phyloP scores from a whole-genome alignment of 1,140 invertebrate species.

The Lucilia sericata region DNA sequence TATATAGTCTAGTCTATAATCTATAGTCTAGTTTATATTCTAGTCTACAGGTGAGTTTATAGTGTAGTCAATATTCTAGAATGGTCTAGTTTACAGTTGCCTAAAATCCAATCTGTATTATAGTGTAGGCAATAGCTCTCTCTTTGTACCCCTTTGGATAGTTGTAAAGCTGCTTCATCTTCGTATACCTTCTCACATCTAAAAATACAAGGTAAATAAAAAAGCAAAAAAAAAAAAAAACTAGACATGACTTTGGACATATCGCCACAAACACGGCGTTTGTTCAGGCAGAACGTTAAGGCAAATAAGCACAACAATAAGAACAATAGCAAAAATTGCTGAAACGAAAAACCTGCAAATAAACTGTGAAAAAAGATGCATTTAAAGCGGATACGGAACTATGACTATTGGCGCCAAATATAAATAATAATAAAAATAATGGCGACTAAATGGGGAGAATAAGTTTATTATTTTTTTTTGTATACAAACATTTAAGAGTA shows the following conservation, averaged over 20 bases:
- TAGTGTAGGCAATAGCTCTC: too few relatives aligned
- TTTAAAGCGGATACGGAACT: background rate
- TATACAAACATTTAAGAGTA: too few relatives aligned
- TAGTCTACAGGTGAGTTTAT: too few relatives aligned
- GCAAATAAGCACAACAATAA: background rate
- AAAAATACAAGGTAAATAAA: background rate
- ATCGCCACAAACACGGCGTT: background rate
- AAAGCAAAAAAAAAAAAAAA: background rate
- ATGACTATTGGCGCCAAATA: constrained; percentile 5
- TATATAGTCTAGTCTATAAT: too few relatives aligned
- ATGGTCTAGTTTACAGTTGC: too few relatives aligned
- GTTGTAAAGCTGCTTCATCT: too few relatives aligned
- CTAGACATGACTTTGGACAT: background rate
- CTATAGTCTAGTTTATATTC: too few relatives aligned
- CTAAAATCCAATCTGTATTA: too few relatives aligned
- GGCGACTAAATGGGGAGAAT: background rate
- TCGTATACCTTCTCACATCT: background rate
- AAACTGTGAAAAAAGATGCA: background rate
- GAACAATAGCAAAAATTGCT: background rate
- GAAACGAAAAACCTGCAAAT: background rate
- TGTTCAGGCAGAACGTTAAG: background rate
- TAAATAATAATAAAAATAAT: background rate
- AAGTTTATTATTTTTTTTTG: background rate
- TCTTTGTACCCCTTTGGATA: too few relatives aligned
- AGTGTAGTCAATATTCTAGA: too few relatives aligned